Percentiles rank a stretch among this genome's conserved stretches.
Conservation (phyloP, 2,888 invertebrate species). For the Ceramica pisi region DNA sequence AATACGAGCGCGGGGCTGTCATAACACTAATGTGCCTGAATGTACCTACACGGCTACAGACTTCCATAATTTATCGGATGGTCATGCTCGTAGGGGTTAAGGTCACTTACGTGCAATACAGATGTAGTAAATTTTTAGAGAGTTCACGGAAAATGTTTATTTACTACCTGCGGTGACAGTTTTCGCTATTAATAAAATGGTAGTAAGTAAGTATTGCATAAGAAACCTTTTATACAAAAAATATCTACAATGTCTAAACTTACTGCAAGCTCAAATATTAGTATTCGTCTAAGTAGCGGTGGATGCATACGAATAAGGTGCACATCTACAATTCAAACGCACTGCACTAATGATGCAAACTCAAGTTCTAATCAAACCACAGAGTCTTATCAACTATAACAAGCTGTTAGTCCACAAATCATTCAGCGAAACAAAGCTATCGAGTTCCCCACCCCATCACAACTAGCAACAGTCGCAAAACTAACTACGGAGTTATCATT, state of each 20-base stretch:
- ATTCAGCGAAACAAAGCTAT: neutral
- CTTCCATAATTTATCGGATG: constrained; percentile 59
- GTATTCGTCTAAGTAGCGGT: neutral
- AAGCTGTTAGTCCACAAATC: neutral
- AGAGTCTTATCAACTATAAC: neutral
- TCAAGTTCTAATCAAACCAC: neutral
- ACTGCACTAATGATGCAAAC: neutral
- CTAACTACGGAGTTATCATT: constrained; percentile 25
- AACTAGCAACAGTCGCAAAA: constrained; percentile 22
- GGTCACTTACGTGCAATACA: neutral
- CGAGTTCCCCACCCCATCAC: neutral
- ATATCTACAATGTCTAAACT: neutral
- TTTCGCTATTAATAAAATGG: neutral
- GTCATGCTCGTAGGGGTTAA: constrained; percentile 21
- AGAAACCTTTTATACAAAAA: neutral
- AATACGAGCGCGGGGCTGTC: constrained; percentile 52
- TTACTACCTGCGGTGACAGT: neutral
- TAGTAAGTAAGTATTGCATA: neutral
- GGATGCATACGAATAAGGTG: neutral
- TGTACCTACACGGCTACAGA: constrained; percentile 40
- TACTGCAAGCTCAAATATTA: neutral
- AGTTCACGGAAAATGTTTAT: neutral
- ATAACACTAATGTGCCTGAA: constrained; percentile 59
- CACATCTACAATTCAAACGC: neutral
- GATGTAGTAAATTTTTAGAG: constrained; percentile 17